These are phyloP conservation scores for Redunca redunca DNA, from an alignment of 2,113 vertebrate species.

Conservation along the genomic window DNA sequence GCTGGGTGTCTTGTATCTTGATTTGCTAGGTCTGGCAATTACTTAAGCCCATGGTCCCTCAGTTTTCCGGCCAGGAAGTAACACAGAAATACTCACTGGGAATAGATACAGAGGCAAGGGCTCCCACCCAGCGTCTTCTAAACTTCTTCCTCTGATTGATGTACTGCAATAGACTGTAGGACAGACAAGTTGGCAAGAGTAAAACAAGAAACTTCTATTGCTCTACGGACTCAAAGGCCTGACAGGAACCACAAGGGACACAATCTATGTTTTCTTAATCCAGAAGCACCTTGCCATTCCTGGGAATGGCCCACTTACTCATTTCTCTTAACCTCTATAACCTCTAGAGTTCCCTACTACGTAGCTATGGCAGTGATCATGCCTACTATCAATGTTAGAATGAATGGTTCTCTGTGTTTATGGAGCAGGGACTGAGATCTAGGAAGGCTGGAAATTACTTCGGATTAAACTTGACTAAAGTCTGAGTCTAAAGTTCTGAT, in stretches of 20 bases:
- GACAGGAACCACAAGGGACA: background rate
- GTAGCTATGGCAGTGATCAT: background rate
- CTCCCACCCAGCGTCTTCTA: conserved; percentile 92
- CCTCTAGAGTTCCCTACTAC: background rate
- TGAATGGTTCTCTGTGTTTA: background rate
- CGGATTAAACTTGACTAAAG: background rate
- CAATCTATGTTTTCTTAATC: background rate
- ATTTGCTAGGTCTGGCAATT: background rate
- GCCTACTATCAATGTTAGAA: background rate
- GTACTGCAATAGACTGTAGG: conserved; percentile 90
- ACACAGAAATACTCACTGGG: conserved; percentile 86
- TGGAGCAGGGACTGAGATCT: background rate
- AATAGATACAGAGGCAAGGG: conserved; percentile 85
- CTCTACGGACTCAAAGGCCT: background rate
- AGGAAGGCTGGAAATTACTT: background rate
- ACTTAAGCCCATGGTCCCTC: background rate
- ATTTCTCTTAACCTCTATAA: background rate
- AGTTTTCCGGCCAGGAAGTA: background rate
- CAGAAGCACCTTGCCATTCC: background rate
- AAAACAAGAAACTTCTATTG: background rate
- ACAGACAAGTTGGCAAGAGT: fast-evolving
- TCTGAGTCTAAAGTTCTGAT: background rate
- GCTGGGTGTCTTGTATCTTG: background rate
- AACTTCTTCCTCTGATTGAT: conserved; percentile 94
- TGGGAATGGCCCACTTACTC: background rate